Base-by-base conservation (phyloP, 2,888 invertebrate genomes). In the Rhimphoctona megacephalus region DNA sequence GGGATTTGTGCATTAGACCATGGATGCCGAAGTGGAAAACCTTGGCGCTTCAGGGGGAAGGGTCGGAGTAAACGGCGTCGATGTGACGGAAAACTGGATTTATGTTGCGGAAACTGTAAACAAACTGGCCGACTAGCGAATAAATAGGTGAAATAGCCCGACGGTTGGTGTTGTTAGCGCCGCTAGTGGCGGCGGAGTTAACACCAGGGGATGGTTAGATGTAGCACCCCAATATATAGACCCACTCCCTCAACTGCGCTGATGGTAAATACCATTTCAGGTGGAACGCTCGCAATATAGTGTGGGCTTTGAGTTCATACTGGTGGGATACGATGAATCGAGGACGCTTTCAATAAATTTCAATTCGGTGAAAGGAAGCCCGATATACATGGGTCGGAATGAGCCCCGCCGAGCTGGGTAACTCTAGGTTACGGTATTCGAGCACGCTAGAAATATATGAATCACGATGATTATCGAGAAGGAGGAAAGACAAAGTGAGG, bases 1-100 rank as follows among this genome's bases (percentile, higher is more conserved):
- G 46, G 80, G 80, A 64, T 69, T 49, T 67, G 61, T 39, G 43
- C 49, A 30, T 9, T 43, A 79, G 69, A 61, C 17, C 61, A 77
- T 61, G 74, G 64, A 70, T 67, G 30, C 67, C 66, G 77, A 77
- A 78, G 76, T 81, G 80, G 80, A 54, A 80, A 73, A 52, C 52
- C 54, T 61, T 17, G 61, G 64, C 72, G 46, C 33, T 25, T 61
- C 46, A 69, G 11, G 61, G 61, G 73, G 73, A 46, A 33, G 43
- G 43, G 33, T 66, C 52, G 84, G 83, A 88, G 88, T 90, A 90
- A 91, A 91, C 91, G 89, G 89, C 88, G 88, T 90, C 90, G 89
- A 89, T 90, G 89, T 91, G 91, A 90, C 89, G 90, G 91, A 90
- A 91, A 92, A 91, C 89, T 88, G 88, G 88, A 91, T 92, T 92